These are phyloP conservation scores for Nannoperca australis DNA, from an alignment of 2,797 vertebrate genomes.

Conservation along the genomic window DNA sequence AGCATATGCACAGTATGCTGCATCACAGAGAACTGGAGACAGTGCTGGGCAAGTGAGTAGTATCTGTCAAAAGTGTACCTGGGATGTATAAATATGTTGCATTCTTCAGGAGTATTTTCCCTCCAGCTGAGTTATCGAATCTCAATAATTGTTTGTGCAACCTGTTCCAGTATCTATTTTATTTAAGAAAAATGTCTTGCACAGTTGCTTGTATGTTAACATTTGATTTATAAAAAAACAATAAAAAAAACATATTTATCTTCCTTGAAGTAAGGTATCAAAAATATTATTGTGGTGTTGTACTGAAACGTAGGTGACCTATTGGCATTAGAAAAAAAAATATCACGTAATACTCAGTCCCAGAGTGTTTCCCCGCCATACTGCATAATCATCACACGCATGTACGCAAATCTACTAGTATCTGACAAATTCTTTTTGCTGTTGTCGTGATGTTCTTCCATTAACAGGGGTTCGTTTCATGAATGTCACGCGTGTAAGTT, in stretches of 20 bases:
- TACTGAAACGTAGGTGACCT: neutral
- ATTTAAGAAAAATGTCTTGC: neutral
- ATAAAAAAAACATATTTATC: neutral
- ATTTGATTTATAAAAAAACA: neutral
- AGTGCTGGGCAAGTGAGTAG: slow-evolving; percentile 72
- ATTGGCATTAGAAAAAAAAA: neutral
- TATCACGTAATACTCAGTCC: neutral
- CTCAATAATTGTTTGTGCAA: neutral
- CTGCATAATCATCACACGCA: neutral
- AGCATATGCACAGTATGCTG: slow-evolving; percentile 68
- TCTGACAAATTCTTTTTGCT: neutral
- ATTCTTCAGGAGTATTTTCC: neutral
- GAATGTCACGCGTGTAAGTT: slow-evolving; percentile 73
- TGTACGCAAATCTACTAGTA: neutral
- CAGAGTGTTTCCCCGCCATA: neutral
- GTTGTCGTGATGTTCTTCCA: slow-evolving; percentile 11
- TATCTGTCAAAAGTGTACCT: neutral
- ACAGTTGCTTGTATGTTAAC: neutral
- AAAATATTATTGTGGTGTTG: neutral
- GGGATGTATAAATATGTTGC: neutral
- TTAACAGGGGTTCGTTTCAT: slow-evolving; percentile 65
- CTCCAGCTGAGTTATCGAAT: neutral
- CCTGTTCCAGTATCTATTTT: neutral
- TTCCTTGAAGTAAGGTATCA: neutral
- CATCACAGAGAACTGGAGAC: slow-evolving; percentile 76